Evolutionary conservation across 2,888 invertebrate species (phyloP).

Genomic region (Helleia helle): DNA sequence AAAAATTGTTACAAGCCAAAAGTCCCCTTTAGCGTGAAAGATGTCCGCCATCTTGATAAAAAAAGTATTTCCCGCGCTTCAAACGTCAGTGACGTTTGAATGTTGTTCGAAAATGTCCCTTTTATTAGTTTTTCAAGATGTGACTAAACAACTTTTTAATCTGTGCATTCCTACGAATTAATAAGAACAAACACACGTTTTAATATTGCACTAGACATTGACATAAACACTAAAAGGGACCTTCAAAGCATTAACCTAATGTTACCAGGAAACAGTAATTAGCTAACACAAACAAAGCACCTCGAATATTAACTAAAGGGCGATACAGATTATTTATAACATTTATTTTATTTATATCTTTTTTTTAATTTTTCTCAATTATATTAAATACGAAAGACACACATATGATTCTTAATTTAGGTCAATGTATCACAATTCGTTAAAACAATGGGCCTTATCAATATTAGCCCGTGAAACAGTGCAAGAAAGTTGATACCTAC

Average conservation of each 20-base stretch:
- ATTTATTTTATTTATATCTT: constrained; percentile 35
- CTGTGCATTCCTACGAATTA: no score
- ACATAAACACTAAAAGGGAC: no score
- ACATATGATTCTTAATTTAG: constrained; percentile 62
- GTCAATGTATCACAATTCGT: constrained; percentile 52
- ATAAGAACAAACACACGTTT: no score
- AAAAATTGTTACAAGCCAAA: not conserved
- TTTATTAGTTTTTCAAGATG: no score
- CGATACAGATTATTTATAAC: constrained; percentile 26
- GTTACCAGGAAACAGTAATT: constrained; percentile 13
- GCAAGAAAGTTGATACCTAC: not conserved
- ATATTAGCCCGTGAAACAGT: not conserved
- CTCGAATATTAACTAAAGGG: constrained; percentile 32
- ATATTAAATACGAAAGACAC: constrained; percentile 54
- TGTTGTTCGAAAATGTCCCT: no score
- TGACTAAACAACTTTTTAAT: no score
- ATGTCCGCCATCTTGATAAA: not conserved
- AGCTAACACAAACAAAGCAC: constrained; percentile 43
- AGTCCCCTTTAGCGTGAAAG: not conserved
- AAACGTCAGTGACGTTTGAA: no score
- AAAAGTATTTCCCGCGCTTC: no score
- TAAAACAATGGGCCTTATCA: constrained; percentile 12
- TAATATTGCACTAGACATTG: no score
- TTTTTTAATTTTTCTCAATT: constrained; percentile 46
- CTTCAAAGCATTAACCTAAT: not conserved